These are phyloP conservation scores for Chelon auratus DNA, from an alignment of 2,797 vertebrate species.

Conservation along the genomic window DNA sequence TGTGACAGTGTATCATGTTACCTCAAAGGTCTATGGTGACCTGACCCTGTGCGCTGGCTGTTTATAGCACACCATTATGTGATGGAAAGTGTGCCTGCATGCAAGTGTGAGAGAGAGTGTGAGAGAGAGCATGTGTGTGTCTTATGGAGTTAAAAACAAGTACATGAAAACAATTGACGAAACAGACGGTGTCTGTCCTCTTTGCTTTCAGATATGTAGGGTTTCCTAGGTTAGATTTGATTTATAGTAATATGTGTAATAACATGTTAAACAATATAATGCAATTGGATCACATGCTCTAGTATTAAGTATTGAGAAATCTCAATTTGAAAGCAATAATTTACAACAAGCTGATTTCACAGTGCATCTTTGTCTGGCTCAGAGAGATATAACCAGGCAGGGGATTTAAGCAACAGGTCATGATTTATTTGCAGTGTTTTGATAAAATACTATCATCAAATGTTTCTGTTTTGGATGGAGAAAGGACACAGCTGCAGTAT, in stretches of 20 bases:
- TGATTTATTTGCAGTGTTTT: neutral
- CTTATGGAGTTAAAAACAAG: slow-evolving; percentile 26
- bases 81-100: slow-evolving; percentile 26
- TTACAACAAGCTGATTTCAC: slow-evolving; percentile 2
- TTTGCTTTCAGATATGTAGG: neutral
- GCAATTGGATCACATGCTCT: neutral
- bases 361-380: neutral
- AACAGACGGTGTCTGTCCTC: neutral
- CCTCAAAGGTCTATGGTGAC: slow-evolving; percentile 43
- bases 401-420: neutral
- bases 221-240: neutral
- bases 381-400: neutral
- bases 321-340: neutral
- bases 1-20: slow-evolving; percentile 52
- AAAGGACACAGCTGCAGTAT: slow-evolving; percentile 23
- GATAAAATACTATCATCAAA: neutral
- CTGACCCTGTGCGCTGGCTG: slow-evolving; percentile 27
- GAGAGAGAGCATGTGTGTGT: neutral
- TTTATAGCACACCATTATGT: slow-evolving; percentile 34
- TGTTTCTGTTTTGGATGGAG: neutral
- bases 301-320: neutral
- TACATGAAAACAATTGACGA: neutral
- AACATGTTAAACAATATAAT: slow-evolving; percentile 5
- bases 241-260: neutral
- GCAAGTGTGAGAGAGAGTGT: neutral